Percentiles rank a stretch among this genome's conserved stretches.
These are phyloP conservation scores for Apotomis betuletana DNA, from an alignment of 2,888 invertebrate species.

Conservation along the genomic window DNA sequence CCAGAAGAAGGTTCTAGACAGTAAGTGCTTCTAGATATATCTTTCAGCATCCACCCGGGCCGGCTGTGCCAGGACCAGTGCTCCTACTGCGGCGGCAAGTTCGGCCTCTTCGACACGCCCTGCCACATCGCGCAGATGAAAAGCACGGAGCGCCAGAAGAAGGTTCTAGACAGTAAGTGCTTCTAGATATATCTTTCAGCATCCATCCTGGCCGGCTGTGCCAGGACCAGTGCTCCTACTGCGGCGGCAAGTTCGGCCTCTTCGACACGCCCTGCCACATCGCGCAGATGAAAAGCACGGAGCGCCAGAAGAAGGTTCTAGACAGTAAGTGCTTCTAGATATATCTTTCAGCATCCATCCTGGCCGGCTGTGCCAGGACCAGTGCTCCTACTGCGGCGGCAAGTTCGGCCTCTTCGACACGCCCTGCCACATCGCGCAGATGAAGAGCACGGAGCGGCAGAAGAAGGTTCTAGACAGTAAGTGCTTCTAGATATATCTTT, in stretches of 20 bases:
- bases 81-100: conserved; percentile 93
- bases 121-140: conserved; percentile 95
- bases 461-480: conserved; percentile 90
- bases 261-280: conserved; percentile 94
- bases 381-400: conserved; percentile 93
- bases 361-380: conserved; percentile 91
- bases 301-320: conserved; percentile 91
- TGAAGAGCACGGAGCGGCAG: conserved; percentile 91
- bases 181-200: conserved; percentile 81
- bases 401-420: conserved; percentile 94
- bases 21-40: conserved; percentile 74
- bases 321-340: conserved; percentile 82
- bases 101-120: conserved; percentile 93
- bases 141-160: conserved; percentile 90
- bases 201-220: conserved; percentile 92
- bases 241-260: conserved; percentile 93
- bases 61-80: conserved; percentile 93
- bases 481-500: too few species aligned
- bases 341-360: conserved; percentile 83
- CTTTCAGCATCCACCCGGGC: conserved; percentile 93
- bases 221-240: conserved; percentile 93
- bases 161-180: conserved; percentile 88
- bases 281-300: conserved; percentile 92
- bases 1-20: conserved; percentile 90
- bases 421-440: conserved; percentile 93